Percentiles rank a stretch among this genome's conserved stretches.
phyloP scores from a whole-genome alignment of 2,888 invertebrate genomes.

The Agrilus cyanescens region DNA sequence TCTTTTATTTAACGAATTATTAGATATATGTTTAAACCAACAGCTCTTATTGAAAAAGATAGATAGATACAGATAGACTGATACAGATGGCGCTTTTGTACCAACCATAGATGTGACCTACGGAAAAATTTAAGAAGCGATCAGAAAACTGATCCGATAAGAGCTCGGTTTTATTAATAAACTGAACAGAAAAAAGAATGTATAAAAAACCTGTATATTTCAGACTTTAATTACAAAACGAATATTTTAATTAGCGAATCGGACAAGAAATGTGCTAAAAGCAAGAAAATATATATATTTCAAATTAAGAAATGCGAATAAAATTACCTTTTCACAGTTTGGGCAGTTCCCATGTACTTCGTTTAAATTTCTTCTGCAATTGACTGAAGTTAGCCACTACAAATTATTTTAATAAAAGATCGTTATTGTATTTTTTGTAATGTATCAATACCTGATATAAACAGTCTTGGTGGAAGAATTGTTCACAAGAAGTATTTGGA shows the following conservation, averaged over 20 bases:
- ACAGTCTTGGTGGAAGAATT: constrained; percentile 32
- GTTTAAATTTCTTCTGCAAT: constrained; percentile 23
- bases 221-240: background rate
- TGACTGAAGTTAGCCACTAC: constrained; percentile 29
- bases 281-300: background rate
- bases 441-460: constrained; percentile 35
- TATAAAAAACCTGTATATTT: constrained; percentile 5
- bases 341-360: constrained; percentile 30
- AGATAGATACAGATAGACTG: too few relatives aligned
- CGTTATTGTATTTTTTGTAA: background rate
- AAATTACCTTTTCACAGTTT: constrained; percentile 29
- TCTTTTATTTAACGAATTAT: too few relatives aligned
- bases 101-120: too few relatives aligned
- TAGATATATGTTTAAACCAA: constrained; percentile 94
- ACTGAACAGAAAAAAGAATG: too few relatives aligned
- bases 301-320: background rate
- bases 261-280: constrained; percentile 12
- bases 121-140: too few relatives aligned
- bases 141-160: too few relatives aligned
- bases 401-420: constrained; percentile 12
- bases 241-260: background rate
- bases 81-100: too few relatives aligned
- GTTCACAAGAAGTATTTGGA: constrained; percentile 30
- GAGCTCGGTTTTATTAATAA: too few relatives aligned
- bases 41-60: constrained; percentile 50